Conservation (phyloP, 2,113 vertebrate species). For the Cervus canadensis region DNA sequence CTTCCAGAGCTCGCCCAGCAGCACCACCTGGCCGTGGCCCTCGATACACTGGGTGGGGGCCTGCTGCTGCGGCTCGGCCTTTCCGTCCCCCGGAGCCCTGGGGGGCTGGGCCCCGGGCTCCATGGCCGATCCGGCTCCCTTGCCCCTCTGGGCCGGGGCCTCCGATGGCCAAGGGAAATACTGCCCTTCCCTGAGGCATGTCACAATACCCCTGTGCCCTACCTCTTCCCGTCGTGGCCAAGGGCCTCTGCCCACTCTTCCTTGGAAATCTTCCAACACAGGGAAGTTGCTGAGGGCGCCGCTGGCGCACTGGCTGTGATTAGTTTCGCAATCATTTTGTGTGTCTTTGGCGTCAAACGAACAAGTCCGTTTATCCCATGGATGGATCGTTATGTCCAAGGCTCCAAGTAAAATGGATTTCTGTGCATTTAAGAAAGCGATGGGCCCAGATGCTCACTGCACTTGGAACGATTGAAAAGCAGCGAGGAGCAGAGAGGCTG, state of each 20-base stretch:
- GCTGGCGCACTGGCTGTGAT: rapidly evolving
- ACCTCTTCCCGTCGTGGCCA: not conserved
- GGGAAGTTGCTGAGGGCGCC: not conserved
- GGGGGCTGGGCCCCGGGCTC: not conserved
- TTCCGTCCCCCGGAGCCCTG: rapidly evolving
- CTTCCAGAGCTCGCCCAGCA: conserved; percentile 23
- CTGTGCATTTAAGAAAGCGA: not conserved
- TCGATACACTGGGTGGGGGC: not conserved
- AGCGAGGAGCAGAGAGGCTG: not conserved
- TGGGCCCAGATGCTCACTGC: not conserved
- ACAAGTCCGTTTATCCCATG: not conserved
- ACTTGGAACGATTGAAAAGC: not conserved
- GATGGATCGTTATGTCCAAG: not conserved
- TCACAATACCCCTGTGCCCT: conserved; percentile 50
- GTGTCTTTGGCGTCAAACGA: not conserved
- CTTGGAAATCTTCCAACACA: not conserved
- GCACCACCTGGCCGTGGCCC: conserved; percentile 34
- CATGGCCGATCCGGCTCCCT: conserved; percentile 4
- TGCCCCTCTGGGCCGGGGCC: not conserved
- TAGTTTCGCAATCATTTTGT: not conserved
- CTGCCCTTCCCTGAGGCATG: conserved; percentile 35
- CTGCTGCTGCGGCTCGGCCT: not conserved
- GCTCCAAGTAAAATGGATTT: not conserved
- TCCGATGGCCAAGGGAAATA: not conserved
- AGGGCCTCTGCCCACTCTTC: not conserved